Base-by-base conservation (phyloP, 2,113 vertebrate species). In the Herpetotheres cachinnans region DNA sequence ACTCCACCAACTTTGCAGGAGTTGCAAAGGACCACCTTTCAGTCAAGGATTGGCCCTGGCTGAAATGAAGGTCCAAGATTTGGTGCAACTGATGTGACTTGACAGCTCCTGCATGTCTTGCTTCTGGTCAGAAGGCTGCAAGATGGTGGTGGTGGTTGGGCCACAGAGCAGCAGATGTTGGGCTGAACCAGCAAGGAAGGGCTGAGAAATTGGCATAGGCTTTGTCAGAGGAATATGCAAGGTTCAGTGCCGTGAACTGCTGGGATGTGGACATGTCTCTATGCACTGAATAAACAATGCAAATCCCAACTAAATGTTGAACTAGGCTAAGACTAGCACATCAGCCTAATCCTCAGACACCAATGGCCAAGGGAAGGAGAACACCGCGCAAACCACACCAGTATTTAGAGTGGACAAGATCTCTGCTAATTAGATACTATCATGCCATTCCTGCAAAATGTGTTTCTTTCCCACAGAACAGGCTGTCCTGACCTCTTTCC, bases 371-470 rank as follows among this genome's bases (percentile, higher is more conserved):
- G 76, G 54, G 58, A 84, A 59, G 70, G 61, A 91, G 52, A 89
- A 66, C 72, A 74, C 54, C 83, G 78, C 82, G 40, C 42, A 93
- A 92, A 96, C 95, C 89, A 89, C 89, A 67, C 67, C 76, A 73
- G 47, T 74, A 46, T 49, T 82, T 73, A 15, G 49, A 30, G 67
- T 49, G 71, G 85, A n/a, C 10, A 11, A 77, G 55, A 46, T 86
- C 90, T 79, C 61, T 87, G 82, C 58, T 95, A 95, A 92, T 90
- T 63, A 58, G 30, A 27, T 61, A 81, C 58, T 77, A 80, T 49
- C 55, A 16, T 83, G 25, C 50, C 54, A 38, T 38, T 73, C 61
- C 73, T 92, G 67, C 71, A 80, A 82, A 79, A 61, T 59, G 54
- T 40, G 62, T 58, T 73, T 74, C 8, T 91, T 86, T 86, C 76